Evolutionary conservation across 2,888 invertebrate genomes (phyloP).

Genomic region (Onchidella celtica): DNA sequence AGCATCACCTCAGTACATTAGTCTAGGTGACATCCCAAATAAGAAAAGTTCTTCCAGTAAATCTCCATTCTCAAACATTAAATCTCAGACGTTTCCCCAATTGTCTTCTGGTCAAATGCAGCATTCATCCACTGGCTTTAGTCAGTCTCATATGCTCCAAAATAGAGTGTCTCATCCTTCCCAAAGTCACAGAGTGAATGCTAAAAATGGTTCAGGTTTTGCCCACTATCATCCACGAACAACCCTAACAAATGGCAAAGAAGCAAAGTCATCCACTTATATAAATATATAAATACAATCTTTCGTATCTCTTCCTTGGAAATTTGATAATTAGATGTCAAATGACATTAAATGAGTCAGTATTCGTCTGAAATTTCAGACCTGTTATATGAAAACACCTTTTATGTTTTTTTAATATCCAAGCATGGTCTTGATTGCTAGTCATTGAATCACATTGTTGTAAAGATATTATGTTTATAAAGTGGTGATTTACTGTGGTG

Average conservation of each 20-base stretch:
- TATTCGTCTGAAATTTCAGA: too few relatives aligned
- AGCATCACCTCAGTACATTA: conserved; percentile 38
- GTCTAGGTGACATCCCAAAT: conserved; percentile 36
- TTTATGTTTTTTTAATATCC: too few relatives aligned
- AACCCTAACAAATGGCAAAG: conserved; percentile 30
- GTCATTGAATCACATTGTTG: too few relatives aligned
- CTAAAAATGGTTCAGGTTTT: conserved; percentile 36
- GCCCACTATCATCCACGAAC: conserved; percentile 14
- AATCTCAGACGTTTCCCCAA: neutral
- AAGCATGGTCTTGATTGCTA: too few relatives aligned
- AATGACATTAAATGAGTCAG: too few relatives aligned
- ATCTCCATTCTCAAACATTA: conserved; percentile 5
- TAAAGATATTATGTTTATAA: too few relatives aligned
- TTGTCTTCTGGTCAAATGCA: conserved; percentile 22
- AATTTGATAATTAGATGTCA: too few relatives aligned
- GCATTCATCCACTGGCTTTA: conserved; percentile 26
- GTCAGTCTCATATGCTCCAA: conserved; percentile 6
- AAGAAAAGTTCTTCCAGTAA: conserved; percentile 21
- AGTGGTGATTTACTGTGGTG: too few relatives aligned
- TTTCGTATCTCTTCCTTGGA: too few relatives aligned
- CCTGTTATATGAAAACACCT: too few relatives aligned
- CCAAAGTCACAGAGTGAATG: conserved; percentile 14
- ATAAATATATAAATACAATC: conserved; percentile 39
- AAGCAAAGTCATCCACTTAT: conserved; percentile 16
- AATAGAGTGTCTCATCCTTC: conserved; percentile 13